Conservation (phyloP, 1,140 invertebrate species). For the Calliphora vicina region DNA sequence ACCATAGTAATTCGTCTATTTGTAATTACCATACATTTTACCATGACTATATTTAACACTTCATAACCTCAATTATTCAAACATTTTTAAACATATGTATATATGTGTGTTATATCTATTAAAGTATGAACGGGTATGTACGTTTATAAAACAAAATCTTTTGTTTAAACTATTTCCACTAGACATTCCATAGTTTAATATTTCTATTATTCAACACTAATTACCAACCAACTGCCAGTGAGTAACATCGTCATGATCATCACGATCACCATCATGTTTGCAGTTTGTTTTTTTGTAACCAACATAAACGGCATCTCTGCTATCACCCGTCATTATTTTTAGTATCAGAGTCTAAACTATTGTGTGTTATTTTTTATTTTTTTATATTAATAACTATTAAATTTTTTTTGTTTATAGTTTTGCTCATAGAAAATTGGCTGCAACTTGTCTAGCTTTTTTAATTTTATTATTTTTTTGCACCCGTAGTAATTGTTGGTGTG, state of each 20-base stretch:
- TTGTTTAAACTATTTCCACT: neutral
- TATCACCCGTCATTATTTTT: neutral
- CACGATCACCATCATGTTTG: neutral
- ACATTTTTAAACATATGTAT: neutral
- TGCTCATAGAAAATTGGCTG: neutral
- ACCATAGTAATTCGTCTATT: neutral
- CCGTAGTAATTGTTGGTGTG: neutral
- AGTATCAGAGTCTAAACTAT: neutral
- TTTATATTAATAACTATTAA: too few relatives aligned
- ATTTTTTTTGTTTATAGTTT: too few relatives aligned
- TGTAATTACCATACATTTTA: neutral
- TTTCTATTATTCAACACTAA: conserved; percentile 29
- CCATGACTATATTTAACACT: conserved; percentile 6
- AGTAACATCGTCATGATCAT: neutral
- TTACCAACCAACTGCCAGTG: neutral
- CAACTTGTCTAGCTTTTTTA: neutral
- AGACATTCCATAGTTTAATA: conserved; percentile 24
- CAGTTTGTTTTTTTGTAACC: neutral
- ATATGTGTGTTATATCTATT: too few relatives aligned
- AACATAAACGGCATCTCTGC: neutral
- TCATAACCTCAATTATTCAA: conserved; percentile 21
- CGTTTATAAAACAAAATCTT: neutral
- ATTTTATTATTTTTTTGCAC: neutral
- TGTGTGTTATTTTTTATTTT: neutral
- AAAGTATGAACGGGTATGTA: too few relatives aligned